Base-by-base conservation (phyloP, 23 tunicate species). In the Halocynthia roretzi region DNA sequence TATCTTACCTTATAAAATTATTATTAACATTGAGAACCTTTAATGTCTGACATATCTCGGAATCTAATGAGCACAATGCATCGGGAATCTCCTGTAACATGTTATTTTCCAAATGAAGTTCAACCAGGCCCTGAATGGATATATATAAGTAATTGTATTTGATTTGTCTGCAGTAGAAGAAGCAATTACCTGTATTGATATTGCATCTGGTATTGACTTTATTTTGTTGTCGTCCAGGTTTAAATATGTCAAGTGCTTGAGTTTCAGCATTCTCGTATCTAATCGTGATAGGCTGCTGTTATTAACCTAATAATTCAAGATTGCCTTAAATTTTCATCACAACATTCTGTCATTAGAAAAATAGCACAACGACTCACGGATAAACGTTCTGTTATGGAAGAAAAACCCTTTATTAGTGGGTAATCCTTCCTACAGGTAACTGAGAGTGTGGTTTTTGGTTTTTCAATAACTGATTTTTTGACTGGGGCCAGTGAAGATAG, bases 401-500 rank as follows among this genome's bases (percentile, higher is more conserved):
- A 90, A 77, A 91, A 91, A 7, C 75, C 54, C 6, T 69, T 50
- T 5, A 75, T 56, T 8, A 77, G 54, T 62, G 86, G 86, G 71
- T 84, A 90, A 50, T 85, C 83, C 20, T 73, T 61, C 78, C 66
- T 71, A 7, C 83, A 48, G 6, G 62, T 51, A 18, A 91, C 78
- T 5, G 68, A 21, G 77, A 91, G 8, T 55, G 81, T 84, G 50
- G 86, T 81, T 72, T 57, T 71, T 71, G 82, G 85, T 71, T 67
- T 77, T 77, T 81, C 77, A 9, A 91, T 56, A 48, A 78, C 85
- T 57, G 81, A 81, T n/a, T 77, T 54, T 20, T 72, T 81, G 8
- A 83, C 97, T 54, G 97, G 87, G 23, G 75, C 87, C 73, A 75
- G 63, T 5, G 97, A 80, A 12, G 97, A 91, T n/a, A 85, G 67